A percentile compares a stretch with the other conserved stretches of the same genome.
These are phyloP conservation scores for Hyperoplus immaculatus DNA, from an alignment of 2,797 vertebrate species.

Conservation along the genomic window DNA sequence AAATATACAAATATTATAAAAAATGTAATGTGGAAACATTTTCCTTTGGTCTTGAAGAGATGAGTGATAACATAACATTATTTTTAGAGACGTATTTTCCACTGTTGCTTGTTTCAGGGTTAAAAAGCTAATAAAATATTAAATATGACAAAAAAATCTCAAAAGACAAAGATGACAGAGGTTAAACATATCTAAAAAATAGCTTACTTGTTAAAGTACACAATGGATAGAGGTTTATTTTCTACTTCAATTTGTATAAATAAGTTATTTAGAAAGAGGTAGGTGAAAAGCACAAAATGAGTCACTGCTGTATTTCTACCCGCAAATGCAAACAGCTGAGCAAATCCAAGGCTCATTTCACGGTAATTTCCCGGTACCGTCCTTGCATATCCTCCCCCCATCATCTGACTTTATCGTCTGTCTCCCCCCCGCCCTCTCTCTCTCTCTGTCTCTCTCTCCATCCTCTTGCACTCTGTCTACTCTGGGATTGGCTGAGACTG, in stretches of 20 bases:
- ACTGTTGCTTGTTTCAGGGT: too few relatives aligned
- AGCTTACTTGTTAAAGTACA: not conserved
- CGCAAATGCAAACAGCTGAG: conserved; percentile 14
- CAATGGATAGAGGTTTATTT: not conserved
- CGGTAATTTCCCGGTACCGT: conserved; percentile 58
- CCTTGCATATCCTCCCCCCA: conserved; percentile 34
- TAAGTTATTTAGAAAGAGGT: conserved; percentile 14
- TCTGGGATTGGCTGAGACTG: conserved; percentile 74
- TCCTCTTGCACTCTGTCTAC: not conserved
- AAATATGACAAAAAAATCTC: not conserved
- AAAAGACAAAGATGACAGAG: not conserved
- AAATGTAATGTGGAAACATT: too few relatives aligned
- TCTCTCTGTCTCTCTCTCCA: not conserved
- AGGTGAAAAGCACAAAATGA: not conserved
- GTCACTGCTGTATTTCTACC: conserved; percentile 20
- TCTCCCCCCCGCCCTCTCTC: conserved; percentile 2
- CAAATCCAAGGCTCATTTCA: conserved; percentile 38
- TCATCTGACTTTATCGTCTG: conserved; percentile 21
- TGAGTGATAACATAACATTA: too few relatives aligned
- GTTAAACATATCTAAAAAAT: not conserved
- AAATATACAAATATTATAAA: too few relatives aligned
- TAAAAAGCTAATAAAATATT: not conserved
- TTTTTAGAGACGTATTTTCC: too few relatives aligned
- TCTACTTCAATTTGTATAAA: not conserved
- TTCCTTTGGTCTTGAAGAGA: too few relatives aligned